Evolutionary conservation across 2,888 invertebrate species (phyloP).

Genomic region (Trichogramma evanescens): DNA sequence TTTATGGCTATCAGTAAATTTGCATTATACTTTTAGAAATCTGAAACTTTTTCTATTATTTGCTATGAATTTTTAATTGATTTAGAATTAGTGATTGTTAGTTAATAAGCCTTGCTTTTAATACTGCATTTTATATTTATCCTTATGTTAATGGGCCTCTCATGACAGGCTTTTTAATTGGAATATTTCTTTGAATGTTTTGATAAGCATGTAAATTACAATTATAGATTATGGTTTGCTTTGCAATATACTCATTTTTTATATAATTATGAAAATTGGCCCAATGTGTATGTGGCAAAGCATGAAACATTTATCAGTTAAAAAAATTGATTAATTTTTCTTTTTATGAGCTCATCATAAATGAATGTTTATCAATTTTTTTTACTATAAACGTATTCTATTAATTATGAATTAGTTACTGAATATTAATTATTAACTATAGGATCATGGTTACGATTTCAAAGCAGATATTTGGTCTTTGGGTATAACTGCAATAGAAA

Average conservation of each 20-base stretch:
- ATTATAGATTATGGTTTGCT: conserved; percentile 6
- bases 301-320: too few species aligned
- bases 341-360: too few species aligned
- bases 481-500: conserved; percentile 96
- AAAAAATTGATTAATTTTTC: too few species aligned
- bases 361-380: too few species aligned
- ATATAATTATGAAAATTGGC: background rate
- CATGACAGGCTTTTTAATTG: background rate
- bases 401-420: too few species aligned
- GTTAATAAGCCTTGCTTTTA: background rate
- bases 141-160: background rate
- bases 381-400: too few species aligned
- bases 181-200: background rate
- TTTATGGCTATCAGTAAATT: background rate
- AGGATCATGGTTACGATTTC: conserved; percentile 96
- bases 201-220: conserved; percentile 12
- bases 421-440: conserved; percentile 24
- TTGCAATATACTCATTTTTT: conserved; percentile 12
- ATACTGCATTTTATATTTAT: background rate
- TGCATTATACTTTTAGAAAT: background rate
- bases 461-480: conserved; percentile 94
- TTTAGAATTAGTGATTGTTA: background rate
- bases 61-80: background rate
- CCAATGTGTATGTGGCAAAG: too few species aligned
- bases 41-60: background rate